A percentile compares a stretch with the other conserved stretches of the same genome.
phyloP scores from a whole-genome alignment of 2,797 vertebrate genomes.

The Anas georgica region DNA sequence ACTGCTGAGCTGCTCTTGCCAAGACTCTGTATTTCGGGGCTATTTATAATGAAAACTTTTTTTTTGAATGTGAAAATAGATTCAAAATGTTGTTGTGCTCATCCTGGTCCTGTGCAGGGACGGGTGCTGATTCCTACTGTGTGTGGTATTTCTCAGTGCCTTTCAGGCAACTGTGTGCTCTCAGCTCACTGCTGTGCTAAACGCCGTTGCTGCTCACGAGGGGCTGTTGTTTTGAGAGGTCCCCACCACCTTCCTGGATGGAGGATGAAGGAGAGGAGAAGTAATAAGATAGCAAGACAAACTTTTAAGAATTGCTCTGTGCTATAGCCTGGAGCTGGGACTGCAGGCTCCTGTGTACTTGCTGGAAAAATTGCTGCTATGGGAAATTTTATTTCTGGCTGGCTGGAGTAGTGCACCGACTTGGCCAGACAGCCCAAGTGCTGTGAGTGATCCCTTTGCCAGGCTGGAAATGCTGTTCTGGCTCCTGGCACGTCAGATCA shows the following conservation, averaged over 20 bases:
- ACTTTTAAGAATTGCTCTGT: neutral
- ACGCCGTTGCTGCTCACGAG: neutral
- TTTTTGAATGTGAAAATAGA: neutral
- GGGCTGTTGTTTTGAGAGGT: neutral
- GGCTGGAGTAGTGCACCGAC: neutral
- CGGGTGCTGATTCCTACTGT: neutral
- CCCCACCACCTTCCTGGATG: neutral
- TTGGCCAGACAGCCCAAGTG: neutral
- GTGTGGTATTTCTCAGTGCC: rapidly evolving
- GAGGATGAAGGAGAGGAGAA: neutral
- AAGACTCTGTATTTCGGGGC: neutral
- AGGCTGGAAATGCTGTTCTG: neutral
- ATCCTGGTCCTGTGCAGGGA: neutral
- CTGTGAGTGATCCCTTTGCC: neutral
- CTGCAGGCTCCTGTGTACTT: neutral
- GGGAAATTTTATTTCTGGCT: neutral
- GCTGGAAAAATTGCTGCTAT: neutral
- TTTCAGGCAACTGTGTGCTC: neutral
- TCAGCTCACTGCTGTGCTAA: neutral
- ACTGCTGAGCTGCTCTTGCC: neutral
- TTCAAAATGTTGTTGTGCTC: neutral
- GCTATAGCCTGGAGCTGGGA: neutral
- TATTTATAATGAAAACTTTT: neutral
- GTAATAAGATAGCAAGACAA: neutral
- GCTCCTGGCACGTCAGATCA: neutral